A percentile compares a stretch with the other conserved stretches of the same genome.
phyloP scores from a whole-genome alignment of 2,797 vertebrate genomes.

The Sarcoramphus papa region DNA sequence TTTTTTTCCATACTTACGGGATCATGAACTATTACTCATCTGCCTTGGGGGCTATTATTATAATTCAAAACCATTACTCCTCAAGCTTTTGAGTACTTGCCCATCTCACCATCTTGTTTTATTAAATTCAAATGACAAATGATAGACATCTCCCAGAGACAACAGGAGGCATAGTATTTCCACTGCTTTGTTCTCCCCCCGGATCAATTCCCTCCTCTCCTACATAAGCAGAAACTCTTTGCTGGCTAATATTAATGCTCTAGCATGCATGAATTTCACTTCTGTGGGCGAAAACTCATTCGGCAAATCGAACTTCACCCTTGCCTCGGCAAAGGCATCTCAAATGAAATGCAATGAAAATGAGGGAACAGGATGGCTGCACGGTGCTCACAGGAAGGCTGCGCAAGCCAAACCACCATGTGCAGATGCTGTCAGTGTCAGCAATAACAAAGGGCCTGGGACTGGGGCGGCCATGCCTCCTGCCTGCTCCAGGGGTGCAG shows the following conservation, averaged over 20 bases:
- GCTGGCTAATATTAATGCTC: not conserved
- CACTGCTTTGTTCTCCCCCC: not conserved
- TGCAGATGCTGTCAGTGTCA: not conserved
- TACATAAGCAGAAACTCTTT: not conserved
- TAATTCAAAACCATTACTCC: slow-evolving; percentile 18
- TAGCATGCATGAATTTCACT: not conserved
- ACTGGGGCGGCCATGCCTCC: not conserved
- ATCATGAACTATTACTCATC: slow-evolving; percentile 64
- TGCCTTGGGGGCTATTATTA: slow-evolving; percentile 50
- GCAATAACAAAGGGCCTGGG: rapidly evolving
- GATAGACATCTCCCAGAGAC: not conserved
- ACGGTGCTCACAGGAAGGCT: not conserved
- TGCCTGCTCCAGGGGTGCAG: too few relatives aligned
- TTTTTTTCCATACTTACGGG: not conserved
- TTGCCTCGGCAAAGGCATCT: not conserved
- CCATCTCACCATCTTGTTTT: not conserved
- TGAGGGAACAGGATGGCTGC: not conserved
- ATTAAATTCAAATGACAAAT: slow-evolving; percentile 14
- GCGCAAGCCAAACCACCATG: not conserved
- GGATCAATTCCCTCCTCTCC: not conserved
- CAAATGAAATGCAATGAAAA: not conserved
- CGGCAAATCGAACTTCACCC: not conserved
- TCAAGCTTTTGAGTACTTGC: not conserved
- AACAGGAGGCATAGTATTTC: not conserved
- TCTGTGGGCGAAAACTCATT: not conserved